phyloP scores from a whole-genome alignment of 1,140 invertebrate species.

The Aphis gossypii region DNA sequence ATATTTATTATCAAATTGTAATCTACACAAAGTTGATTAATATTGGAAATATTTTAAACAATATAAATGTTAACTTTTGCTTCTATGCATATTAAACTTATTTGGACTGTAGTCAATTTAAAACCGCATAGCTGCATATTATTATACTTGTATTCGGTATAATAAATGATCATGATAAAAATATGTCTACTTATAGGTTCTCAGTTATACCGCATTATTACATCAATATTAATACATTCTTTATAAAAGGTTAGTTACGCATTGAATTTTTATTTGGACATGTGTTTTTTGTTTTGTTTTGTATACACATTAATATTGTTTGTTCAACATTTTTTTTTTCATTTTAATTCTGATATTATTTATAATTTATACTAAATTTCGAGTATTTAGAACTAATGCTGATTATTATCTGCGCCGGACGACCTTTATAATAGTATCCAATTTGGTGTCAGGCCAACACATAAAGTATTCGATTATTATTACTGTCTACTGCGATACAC shows the following conservation, averaged over 20 bases:
- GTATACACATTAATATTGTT: background rate
- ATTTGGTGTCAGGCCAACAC: background rate
- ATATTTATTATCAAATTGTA: background rate
- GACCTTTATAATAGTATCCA: background rate
- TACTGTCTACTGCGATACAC: background rate
- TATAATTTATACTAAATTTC: background rate
- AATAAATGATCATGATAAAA: background rate
- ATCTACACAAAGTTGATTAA: background rate
- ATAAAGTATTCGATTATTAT: background rate
- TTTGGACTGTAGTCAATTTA: background rate
- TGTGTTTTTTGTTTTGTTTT: background rate
- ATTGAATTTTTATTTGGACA: background rate
- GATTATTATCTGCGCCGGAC: background rate
- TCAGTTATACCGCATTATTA: background rate
- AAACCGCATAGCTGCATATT: background rate
- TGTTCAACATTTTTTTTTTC: too few species aligned
- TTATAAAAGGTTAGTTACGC: background rate
- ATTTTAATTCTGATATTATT: too few species aligned
- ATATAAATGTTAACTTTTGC: background rate
- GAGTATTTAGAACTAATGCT: background rate
- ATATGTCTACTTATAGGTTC: background rate
- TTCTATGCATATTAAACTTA: background rate
- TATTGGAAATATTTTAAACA: background rate
- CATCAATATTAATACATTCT: background rate
- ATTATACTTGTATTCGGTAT: background rate